phyloP scores from a whole-genome alignment of 2,113 vertebrate genomes.

The Stigmatopora argus region DNA sequence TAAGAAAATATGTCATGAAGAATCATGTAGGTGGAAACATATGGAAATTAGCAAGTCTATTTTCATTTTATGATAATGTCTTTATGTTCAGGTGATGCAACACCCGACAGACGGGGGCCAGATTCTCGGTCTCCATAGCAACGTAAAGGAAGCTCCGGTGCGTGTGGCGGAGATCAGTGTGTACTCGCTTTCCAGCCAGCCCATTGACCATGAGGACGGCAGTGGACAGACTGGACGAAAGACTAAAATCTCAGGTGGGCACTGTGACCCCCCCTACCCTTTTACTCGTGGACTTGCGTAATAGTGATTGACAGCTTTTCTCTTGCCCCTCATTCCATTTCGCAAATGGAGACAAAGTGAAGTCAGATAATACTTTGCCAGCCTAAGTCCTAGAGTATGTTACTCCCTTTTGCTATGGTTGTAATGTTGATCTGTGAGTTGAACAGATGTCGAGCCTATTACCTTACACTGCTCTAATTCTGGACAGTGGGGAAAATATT shows the following conservation, averaged over 20 bases:
- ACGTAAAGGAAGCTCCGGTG: conserved; percentile 71
- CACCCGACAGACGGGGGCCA: conserved; percentile 74
- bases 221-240: conserved; percentile 65
- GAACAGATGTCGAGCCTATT: conserved; percentile 54
- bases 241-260: conserved; percentile 70
- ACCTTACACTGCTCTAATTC: conserved; percentile 57
- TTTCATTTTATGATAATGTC: conserved; percentile 10
- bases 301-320: conserved; percentile 34
- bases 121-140: conserved; percentile 75
- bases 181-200: conserved; percentile 75
- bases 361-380: conserved; percentile 43
- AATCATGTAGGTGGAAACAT: background rate
- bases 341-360: conserved; percentile 34
- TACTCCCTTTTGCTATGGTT: conserved; percentile 49
- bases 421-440: conserved; percentile 50
- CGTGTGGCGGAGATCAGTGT: conserved; percentile 77
- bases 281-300: conserved; percentile 3
- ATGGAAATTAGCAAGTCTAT: background rate
- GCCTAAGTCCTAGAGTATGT: conserved; percentile 39
- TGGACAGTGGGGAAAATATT: conserved; percentile 23
- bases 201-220: conserved; percentile 75
- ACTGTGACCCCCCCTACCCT: conserved; percentile 8
- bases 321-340: conserved; percentile 42
- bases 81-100: conserved; percentile 71
- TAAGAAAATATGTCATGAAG: background rate